These are phyloP conservation scores for Holacanthella duospinosa DNA, from an alignment of 2,888 invertebrate genomes.

Conservation along the genomic window DNA sequence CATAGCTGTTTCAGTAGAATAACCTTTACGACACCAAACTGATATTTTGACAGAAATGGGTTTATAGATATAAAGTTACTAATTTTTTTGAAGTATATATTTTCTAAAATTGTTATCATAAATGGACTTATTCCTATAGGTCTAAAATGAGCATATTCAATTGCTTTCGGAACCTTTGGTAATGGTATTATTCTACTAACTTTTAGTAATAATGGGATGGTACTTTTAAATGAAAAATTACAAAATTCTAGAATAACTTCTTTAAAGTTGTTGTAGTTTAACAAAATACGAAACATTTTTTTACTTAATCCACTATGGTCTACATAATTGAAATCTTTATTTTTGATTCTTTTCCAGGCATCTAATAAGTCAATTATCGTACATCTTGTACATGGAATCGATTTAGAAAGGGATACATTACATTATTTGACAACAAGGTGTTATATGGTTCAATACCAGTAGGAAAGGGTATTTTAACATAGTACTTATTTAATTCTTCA, in stretches of 20 bases:
- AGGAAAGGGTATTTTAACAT: background rate
- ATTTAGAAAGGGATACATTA: background rate
- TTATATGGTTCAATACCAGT: background rate
- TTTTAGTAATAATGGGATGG: background rate
- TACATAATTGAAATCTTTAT: background rate
- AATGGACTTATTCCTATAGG: background rate
- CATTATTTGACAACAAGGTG: background rate
- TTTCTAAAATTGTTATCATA: background rate
- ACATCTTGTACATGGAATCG: background rate
- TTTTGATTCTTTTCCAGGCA: background rate
- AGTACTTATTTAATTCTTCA: background rate
- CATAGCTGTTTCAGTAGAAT: background rate
- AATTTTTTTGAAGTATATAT: background rate
- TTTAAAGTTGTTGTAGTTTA: background rate
- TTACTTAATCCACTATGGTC: background rate
- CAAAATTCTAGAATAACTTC: background rate
- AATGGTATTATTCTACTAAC: background rate
- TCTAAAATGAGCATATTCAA: background rate
- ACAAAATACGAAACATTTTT: background rate
- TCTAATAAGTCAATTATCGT: background rate
- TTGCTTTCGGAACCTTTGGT: background rate
- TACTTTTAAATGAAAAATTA: background rate
- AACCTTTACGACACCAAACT: background rate
- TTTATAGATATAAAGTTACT: background rate
- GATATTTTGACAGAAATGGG: background rate